These are phyloP conservation scores for Thripadectes ignobilis DNA, from an alignment of 2,797 vertebrate genomes.

Conservation along the genomic window DNA sequence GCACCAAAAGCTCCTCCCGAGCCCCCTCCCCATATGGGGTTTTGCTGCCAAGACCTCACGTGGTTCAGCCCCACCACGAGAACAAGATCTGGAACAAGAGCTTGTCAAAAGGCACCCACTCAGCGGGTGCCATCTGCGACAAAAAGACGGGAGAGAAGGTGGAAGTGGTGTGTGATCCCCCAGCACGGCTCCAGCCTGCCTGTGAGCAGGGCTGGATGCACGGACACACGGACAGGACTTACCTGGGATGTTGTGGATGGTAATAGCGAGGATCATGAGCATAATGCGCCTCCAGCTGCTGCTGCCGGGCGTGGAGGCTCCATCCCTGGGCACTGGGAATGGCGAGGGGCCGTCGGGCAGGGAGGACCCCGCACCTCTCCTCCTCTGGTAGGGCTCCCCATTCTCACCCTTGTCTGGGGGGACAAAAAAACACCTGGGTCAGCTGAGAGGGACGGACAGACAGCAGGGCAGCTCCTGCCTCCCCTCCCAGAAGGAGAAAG, in stretches of 20 bases:
- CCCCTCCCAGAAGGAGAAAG: neutral
- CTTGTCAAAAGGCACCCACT: neutral
- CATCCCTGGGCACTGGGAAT: conserved; percentile 13
- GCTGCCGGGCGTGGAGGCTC: neutral
- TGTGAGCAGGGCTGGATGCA: neutral
- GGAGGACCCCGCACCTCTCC: conserved; percentile 45
- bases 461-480: neutral
- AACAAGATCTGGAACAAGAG: neutral
- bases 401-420: conserved; percentile 88
- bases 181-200: rapidly evolving
- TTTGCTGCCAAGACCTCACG: neutral
- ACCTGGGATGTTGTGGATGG: conserved; percentile 98
- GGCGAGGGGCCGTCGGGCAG: conserved; percentile 31
- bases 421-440: neutral
- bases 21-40: neutral
- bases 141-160: neutral
- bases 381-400: conserved; percentile 88
- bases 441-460: neutral
- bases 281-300: conserved; percentile 89
- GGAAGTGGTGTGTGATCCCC: rapidly evolving
- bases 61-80: neutral
- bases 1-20: neutral
- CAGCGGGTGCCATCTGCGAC: rapidly evolving
- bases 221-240: neutral
- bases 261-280: conserved; percentile 93